A percentile compares a stretch with the other conserved stretches of the same genome.
Conservation (phyloP, 2,113 vertebrate species). For the Pollachius pollachius region DNA sequence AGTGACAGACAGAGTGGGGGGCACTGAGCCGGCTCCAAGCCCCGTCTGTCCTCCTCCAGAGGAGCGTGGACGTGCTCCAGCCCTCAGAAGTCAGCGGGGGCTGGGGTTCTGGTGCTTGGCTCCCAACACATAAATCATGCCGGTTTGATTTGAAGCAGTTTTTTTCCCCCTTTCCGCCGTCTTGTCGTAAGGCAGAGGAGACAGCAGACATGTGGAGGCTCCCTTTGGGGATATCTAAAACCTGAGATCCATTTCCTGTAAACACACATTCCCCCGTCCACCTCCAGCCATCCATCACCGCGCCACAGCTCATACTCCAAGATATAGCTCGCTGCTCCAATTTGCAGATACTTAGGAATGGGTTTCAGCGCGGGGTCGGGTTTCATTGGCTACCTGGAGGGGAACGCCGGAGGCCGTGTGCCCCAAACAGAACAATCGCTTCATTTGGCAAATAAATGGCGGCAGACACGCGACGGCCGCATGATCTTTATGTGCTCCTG, state of each 20-base stretch:
- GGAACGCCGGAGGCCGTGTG: neutral
- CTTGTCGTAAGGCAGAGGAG: neutral
- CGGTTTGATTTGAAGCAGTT: neutral
- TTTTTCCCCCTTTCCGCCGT: neutral
- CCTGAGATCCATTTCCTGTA: conserved; percentile 48
- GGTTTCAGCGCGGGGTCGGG: too few relatives aligned
- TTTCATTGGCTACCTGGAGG: too few relatives aligned
- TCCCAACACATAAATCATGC: neutral
- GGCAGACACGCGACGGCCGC: neutral
- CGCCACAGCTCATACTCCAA: neutral
- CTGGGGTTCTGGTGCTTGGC: conserved; percentile 9
- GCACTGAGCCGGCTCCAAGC: neutral
- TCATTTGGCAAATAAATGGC: neutral
- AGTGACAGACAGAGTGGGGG: conserved; percentile 18
- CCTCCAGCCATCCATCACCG: conserved; percentile 42
- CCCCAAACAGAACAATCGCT: neutral
- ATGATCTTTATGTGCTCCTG: too few relatives aligned
- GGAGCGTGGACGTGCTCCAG: conserved; percentile 39
- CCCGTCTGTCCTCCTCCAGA: conserved; percentile 21
- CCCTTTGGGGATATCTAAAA: conserved; percentile 30
- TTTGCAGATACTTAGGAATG: neutral
- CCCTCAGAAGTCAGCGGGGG: neutral
- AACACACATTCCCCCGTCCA: neutral
- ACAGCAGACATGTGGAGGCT: conserved; percentile 26
- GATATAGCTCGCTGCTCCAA: conserved; percentile 8